These are phyloP conservation scores for Todus mexicanus DNA, from an alignment of 2,797 vertebrate species.

Conservation along the genomic window DNA sequence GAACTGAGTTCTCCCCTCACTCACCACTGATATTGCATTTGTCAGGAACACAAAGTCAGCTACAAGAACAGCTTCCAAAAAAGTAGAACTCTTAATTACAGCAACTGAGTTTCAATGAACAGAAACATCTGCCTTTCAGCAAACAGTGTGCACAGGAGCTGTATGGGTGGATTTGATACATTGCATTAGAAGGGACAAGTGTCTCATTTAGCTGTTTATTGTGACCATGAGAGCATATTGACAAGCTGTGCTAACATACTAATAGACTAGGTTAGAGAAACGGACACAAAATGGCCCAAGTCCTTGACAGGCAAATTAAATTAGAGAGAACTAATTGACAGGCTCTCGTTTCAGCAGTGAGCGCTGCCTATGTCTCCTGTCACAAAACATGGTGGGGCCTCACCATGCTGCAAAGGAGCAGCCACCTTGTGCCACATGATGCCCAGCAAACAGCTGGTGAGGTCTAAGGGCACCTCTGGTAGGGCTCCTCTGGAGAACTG, in stretches of 20 bases:
- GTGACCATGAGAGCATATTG: not conserved
- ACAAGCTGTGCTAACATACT: not conserved
- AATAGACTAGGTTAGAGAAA: not conserved
- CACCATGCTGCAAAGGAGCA: rapidly evolving
- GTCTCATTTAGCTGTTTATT: not conserved
- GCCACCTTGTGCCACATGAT: rapidly evolving
- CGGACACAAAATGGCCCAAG: not conserved
- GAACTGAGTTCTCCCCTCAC: not conserved
- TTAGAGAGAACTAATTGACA: not conserved
- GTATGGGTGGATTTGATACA: rapidly evolving
- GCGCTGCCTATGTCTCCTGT: not conserved
- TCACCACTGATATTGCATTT: not conserved
- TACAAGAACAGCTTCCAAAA: not conserved
- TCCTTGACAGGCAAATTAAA: not conserved
- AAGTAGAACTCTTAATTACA: not conserved
- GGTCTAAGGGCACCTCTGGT: not conserved
- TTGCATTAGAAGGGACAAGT: not conserved
- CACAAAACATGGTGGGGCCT: not conserved
- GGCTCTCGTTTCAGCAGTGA: rapidly evolving
- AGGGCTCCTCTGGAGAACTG: rapidly evolving
- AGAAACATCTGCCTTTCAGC: not conserved
- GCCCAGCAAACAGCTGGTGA: rapidly evolving
- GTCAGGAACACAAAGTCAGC: not conserved
- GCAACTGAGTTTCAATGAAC: not conserved
- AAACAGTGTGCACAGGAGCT: not conserved